Percentiles rank a stretch among this genome's conserved stretches.
These are phyloP conservation scores for Hermaeophaga mercurialis DNA, from an alignment of 2,888 invertebrate genomes.

Conservation along the genomic window DNA sequence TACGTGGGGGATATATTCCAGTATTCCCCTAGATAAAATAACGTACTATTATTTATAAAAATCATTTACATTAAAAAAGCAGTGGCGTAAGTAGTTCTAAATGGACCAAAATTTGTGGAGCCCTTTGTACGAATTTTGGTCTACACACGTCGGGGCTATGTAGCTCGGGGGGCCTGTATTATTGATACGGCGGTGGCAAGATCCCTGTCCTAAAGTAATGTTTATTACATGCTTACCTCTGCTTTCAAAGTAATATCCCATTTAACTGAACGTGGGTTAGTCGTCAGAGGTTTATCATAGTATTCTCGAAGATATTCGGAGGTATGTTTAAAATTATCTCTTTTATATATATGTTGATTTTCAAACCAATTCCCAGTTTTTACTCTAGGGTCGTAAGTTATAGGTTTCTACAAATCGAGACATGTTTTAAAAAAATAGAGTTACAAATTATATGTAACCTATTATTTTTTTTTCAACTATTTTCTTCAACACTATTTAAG, in stretches of 20 bases:
- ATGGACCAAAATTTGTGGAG: not conserved
- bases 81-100: not conserved
- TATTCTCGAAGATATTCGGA: constrained; percentile 34
- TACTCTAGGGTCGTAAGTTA: constrained; percentile 35
- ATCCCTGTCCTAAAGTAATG: not conserved
- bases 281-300: constrained; percentile 27
- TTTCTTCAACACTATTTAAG: no score
- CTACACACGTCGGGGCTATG: no score
- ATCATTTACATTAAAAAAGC: not conserved
- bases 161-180: no score
- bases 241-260: constrained; percentile 35
- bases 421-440: no score
- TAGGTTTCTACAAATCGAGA: constrained; percentile 33
- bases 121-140: no score
- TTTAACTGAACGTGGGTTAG: constrained; percentile 24
- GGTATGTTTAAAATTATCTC: constrained; percentile 28
- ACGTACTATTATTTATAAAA: not conserved
- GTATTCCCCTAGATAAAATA: constrained; percentile 53
- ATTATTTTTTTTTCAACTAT: no score
- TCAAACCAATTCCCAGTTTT: constrained; percentile 42
- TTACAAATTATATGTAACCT: no score
- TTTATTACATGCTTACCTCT: constrained; percentile 26
- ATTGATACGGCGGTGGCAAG: no score
- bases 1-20: constrained; percentile 54
- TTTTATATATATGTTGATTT: constrained; percentile 28